Evolutionary conservation across 2,888 invertebrate species (phyloP), one percentile per base, ranked within the genome.

Genomic region (Ligdia adustata): DNA sequence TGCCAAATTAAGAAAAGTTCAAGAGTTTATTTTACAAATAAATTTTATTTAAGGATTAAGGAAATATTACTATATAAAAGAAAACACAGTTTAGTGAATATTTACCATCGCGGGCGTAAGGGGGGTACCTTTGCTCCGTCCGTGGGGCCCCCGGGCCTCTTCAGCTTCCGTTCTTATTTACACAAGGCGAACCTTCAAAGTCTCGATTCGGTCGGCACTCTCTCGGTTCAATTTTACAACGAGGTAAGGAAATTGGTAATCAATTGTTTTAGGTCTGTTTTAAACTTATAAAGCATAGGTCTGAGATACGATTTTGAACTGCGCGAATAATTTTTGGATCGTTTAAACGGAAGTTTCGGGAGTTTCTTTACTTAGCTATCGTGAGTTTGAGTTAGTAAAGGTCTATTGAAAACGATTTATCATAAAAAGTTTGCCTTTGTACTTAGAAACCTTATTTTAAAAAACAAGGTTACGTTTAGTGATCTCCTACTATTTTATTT

Each of bases 121-220:
- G 45, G 37, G 47, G 45, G 27, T 16, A 11, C 33, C 28, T 29
- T 18, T 14, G 1, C 52, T 56, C 50, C 55, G 55, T 49, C 51
- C 47, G 55, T 52, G 33, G 24, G 53, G 50, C 48, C 61, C 58
- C 40, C 48, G 34, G 51, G 59, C 60, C 64, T 60, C 59, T 49
- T 56, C 57, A 58, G 64, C 69, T 72, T 72, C 73, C 75, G 67
- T 55, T 77, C 79, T 77, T 85, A 82, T 85, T 83, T 83, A 82
- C 80, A 78, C 75, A 75, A 72, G 73, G 66, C 66, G 66, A 73
- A 73, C 75, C 77, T 75, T 80, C 76, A 72, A 78, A 82, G 79
- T 74, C 64, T 70, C 69, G 70, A 78, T 73, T 75, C 75, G 69
- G 66, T 69, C 66, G 57, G 73, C 66, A 71, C 74, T 74, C 74